These are phyloP conservation scores for Thumatha senex DNA, from an alignment of 2,888 invertebrate species.

Conservation along the genomic window DNA sequence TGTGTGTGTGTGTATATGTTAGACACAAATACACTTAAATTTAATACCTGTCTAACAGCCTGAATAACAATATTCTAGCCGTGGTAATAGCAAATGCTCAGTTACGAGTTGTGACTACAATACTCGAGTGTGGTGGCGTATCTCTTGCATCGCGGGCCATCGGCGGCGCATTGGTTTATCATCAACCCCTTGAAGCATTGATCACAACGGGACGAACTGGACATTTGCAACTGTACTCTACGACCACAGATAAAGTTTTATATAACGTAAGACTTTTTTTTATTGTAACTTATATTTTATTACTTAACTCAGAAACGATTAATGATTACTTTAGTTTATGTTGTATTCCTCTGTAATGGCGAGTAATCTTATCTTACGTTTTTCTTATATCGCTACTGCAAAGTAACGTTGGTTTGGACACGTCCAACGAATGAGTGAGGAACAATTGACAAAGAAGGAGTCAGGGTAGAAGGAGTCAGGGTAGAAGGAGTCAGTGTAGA, in stretches of 20 bases:
- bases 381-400: too few species aligned
- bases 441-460: too few species aligned
- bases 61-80: constrained; percentile 47
- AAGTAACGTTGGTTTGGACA: too few species aligned
- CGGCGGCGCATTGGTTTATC: constrained; percentile 59
- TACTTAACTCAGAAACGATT: background rate
- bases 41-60: too few species aligned
- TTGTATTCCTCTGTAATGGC: too few species aligned
- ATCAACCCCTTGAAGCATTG: constrained; percentile 55
- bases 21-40: too few species aligned
- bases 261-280: constrained; percentile 68
- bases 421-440: too few species aligned
- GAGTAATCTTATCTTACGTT: too few species aligned
- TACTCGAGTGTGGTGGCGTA: constrained; percentile 74
- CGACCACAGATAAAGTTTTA: constrained; percentile 68
- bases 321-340: too few species aligned
- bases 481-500: too few species aligned
- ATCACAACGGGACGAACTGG: constrained; percentile 72
- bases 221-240: constrained; percentile 72
- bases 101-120: constrained; percentile 62
- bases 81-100: constrained; percentile 69
- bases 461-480: too few species aligned
- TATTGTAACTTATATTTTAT: background rate
- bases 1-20: too few species aligned
- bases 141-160: constrained; percentile 58